Base-by-base conservation (phyloP, 2,113 vertebrate species). In the Cromileptes altivelis region DNA sequence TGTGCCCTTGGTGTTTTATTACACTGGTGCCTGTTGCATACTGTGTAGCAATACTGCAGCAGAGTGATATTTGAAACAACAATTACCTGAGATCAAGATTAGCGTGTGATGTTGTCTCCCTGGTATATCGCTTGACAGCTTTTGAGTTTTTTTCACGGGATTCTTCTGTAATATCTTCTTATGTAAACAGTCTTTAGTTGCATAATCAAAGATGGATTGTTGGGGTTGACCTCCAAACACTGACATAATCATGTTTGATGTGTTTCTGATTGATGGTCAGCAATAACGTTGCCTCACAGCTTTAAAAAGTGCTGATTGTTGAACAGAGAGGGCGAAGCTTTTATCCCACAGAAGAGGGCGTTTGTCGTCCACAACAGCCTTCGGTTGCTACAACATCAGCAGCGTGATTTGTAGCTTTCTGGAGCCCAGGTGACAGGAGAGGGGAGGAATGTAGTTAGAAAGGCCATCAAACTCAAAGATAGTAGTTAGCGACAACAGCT, bases 331-430 rank as follows among this genome's bases (percentile, higher is more conserved):
- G 53, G 77, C 45, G 89, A 84, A 61, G 70, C 82, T 88, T 88
- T 88, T 91, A 90, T 90, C 86, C 89, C 40, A 56, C 67, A 74
- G 49, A 89, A 80, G 70, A 88, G 90, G 42, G 83, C 65, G n/a
- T 89, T 25, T 77, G 81, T 88, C 87, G 49, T 90, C 85, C 90
- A 90, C 87, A 94, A 85, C 90, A 89, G 76, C 49, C 82, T 68
- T 57, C 42, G 76, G 89, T 91, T 94, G 88, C 92, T 91, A 85
- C 85, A 91, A 94, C 90, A 91, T 42, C 60, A 65, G 74, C 77
- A 10, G 62, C 67, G 74, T 95, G 91, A 94, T 96, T 96, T 96
- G 88, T 96, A 90, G 79, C 83, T 86, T 76, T 68, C 78, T 56
- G 80, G 52, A 85, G 78, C 75, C 56, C 88, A 70, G 91, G 92